Evolutionary conservation across 35 echinoderm and acorn worm genomes (phyloP), one percentile per base, ranked within the genome.

Genomic region (Acanthaster planci): DNA sequence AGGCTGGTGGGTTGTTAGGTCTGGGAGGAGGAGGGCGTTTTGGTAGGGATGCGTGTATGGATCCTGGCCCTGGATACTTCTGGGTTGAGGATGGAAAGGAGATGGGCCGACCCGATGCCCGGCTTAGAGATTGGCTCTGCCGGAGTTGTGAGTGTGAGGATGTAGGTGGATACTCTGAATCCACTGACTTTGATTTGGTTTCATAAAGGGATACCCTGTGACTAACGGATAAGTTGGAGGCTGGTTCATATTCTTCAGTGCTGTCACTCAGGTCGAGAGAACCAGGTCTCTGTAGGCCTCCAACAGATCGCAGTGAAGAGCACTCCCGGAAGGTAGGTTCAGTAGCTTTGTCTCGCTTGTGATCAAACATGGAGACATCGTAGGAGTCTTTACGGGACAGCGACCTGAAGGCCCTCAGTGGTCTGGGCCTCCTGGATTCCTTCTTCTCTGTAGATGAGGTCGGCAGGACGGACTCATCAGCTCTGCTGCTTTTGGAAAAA

Each of bases 21-120:
- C 76, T 55, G 36, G 81, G 87, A 39, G 76, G 86, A 44, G 81
- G 87, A 21, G 80, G 60, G 21, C 50, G 58, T 55, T 76, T 90
- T 22, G 60, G 87, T 2, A 81, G 77, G 29, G 64, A 72, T 72
- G 64, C 64, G 30, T 72, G 64, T 31, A 72, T 72, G 2, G 64
- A 72, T 7, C 64, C 64, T 72, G 64, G 64, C 10, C 64, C 64
- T 8, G 64, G 64, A 34, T 72, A 72, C 64, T 72, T 72, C 30
- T 72, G 64, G 30, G 64, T 19, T 12, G 64, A 72, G 14, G 64
- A 72, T 35, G 64, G 64, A 9, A 27, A 72, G 7, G 64, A 72
- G 34, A 72, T 8, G 0, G 64, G 64, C 23, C 64, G 23, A 16
- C 64, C 34, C 30, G 64, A 31, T 72, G 64, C 64, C 30, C 34